Conservation (phyloP, 2,797 vertebrate species). For the Denticeps clupeoides region DNA sequence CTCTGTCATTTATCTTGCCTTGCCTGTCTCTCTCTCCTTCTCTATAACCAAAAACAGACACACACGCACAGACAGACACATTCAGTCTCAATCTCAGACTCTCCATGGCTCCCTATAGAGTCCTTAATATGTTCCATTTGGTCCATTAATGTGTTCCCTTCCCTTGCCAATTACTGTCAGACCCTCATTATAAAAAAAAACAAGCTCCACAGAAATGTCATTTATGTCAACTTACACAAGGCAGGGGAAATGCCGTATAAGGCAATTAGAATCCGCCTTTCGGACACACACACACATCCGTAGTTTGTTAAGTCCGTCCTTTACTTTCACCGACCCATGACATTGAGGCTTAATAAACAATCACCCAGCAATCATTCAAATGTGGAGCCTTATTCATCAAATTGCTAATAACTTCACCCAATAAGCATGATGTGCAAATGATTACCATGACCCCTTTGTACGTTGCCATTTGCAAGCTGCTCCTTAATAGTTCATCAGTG, state of each 20-base stretch:
- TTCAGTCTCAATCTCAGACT: neutral
- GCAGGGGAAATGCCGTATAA: too few species aligned
- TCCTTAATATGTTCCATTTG: neutral
- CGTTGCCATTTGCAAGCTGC: neutral
- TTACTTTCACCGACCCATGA: slow-evolving; percentile 18
- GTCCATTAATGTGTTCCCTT: neutral
- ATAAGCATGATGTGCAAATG: slow-evolving; percentile 21
- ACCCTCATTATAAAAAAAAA: neutral
- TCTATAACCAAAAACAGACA: too few species aligned
- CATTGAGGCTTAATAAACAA: slow-evolving; percentile 30
- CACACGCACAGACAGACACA: too few species aligned
- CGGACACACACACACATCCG: neutral
- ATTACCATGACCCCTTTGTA: slow-evolving; percentile 17
- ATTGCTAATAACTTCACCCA: slow-evolving; percentile 17
- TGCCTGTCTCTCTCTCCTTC: too few species aligned
- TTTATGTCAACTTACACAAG: neutral
- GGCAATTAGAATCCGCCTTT: neutral
- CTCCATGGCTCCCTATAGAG: neutral
- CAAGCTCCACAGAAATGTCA: neutral
- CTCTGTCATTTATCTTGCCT: too few species aligned
- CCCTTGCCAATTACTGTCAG: neutral
- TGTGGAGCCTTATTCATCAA: slow-evolving; percentile 24
- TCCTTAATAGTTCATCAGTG: neutral
- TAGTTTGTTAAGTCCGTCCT: slow-evolving; percentile 12
- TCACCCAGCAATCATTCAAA: slow-evolving; percentile 21